Percentiles rank a stretch among this genome's conserved stretches.
These are phyloP conservation scores for Esox masquinongy DNA, from an alignment of 2,797 vertebrate species.

Conservation along the genomic window DNA sequence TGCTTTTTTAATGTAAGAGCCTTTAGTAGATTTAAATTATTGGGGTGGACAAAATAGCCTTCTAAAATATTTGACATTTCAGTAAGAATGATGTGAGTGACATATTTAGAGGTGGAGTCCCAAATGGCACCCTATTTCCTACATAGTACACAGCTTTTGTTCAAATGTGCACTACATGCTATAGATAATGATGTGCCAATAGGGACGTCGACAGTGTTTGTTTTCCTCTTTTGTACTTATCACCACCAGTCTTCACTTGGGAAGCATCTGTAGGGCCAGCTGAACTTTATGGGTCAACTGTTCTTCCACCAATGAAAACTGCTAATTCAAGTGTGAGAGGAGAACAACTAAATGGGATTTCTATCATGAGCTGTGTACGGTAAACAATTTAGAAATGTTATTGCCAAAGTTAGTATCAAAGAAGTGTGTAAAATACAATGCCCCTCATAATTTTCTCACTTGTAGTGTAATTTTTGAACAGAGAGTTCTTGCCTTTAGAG, in stretches of 20 bases:
- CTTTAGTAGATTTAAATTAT: no score
- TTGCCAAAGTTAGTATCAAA: background rate
- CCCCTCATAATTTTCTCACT: constrained; percentile 40
- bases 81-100: no score
- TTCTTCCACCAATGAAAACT: background rate
- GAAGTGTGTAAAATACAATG: background rate
- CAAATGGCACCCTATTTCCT: no score
- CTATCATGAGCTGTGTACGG: background rate
- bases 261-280: background rate
- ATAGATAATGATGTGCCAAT: no score
- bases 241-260: background rate
- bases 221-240: background rate
- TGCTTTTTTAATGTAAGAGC: no score
- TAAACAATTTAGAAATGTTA: background rate
- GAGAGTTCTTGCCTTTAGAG: constrained; percentile 41
- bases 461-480: constrained; percentile 6
- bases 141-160: no score
- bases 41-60: no score
- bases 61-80: no score
- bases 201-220: background rate
- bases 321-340: background rate
- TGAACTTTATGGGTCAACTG: background rate
- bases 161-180: no score
- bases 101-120: no score
- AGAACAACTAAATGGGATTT: background rate